phyloP scores from a whole-genome alignment of 2,888 invertebrate genomes.

The Abscondita cerata region DNA sequence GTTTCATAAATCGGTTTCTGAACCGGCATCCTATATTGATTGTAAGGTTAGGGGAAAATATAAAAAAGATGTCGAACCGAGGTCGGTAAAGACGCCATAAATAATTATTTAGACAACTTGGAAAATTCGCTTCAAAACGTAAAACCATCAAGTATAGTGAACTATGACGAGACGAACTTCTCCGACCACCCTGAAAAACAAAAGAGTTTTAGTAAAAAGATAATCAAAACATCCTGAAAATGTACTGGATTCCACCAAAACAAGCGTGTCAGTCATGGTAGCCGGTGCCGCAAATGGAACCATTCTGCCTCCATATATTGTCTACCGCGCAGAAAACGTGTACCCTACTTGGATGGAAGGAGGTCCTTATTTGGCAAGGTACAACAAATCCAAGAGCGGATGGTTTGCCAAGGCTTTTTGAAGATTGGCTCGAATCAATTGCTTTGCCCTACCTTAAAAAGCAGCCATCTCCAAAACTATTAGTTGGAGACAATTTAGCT shows the following conservation, averaged over 20 bases:
- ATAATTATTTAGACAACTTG: too few species aligned
- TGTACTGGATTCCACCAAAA: slow-evolving; percentile 2
- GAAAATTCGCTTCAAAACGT: too few species aligned
- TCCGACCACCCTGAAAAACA: neutral
- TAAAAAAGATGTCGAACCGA: neutral
- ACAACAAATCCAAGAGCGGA: neutral
- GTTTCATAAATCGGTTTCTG: neutral
- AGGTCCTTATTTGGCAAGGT: neutral
- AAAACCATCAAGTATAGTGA: neutral
- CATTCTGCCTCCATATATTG: neutral
- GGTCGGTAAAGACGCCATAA: neutral
- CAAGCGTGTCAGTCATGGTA: slow-evolving; percentile 4
- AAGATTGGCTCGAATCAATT: neutral
- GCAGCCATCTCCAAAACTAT: neutral
- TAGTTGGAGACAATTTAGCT: neutral
- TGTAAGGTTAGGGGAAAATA: neutral
- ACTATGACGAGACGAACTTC: neutral
- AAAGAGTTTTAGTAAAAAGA: neutral
- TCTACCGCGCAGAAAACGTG: neutral
- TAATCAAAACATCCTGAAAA: neutral
- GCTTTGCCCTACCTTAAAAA: neutral
- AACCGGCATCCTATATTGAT: neutral
- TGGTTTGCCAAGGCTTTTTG: neutral
- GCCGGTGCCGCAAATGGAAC: neutral
- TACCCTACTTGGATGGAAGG: slow-evolving; percentile 1